Base-by-base conservation (phyloP, 2,888 invertebrate genomes). In the Orchesella flavescens region DNA sequence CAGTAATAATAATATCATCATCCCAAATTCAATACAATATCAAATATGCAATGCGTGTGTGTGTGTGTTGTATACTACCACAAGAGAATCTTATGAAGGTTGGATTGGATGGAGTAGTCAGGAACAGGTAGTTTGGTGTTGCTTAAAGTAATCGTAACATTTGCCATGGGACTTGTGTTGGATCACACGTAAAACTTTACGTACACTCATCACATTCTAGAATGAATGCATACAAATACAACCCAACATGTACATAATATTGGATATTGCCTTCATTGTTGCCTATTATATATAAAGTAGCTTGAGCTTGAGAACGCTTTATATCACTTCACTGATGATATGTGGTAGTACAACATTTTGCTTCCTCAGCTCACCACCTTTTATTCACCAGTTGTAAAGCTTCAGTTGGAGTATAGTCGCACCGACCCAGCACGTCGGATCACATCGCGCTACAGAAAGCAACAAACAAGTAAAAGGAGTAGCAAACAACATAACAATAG, bases 351-450 rank as follows among this genome's bases (percentile, higher is more conserved):
- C 24, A 78, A 78, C 53, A 13, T 61, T 34, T 7, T 57, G 71
- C 78, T 78, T 78, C 78, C 78, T 69, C 71, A 55, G 78, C 71
- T 71, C 69, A 71, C 71, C 66, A 69, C 49, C 66, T 78, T 65
- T 69, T 78, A 71, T 71, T 78, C 59, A 78, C 71, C 43, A 71
- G 71, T 78, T 69, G 61, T 34, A 61, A 78, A 78, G 57, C 61
- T 43, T 63, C 71, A 61, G 71, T 49, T 53, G 61, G n/a, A 46
- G 46, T 68, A 65, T 59, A 77, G 71, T 78, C 78, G 69, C 24
- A 69, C 77, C 59, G 78, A 71, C 71, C 61, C 78, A 78, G 24
- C 78, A 71, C 69, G 69, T 78, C 71, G 71, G 73, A 73, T 49
- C 68, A n/a, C 46, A 66, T 76, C 76, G 24, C 68, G n/a, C 61